Evolutionary conservation across 2,113 vertebrate species (phyloP), one percentile per base, ranked within the genome.

Genomic region (Otolemur garnettii): DNA sequence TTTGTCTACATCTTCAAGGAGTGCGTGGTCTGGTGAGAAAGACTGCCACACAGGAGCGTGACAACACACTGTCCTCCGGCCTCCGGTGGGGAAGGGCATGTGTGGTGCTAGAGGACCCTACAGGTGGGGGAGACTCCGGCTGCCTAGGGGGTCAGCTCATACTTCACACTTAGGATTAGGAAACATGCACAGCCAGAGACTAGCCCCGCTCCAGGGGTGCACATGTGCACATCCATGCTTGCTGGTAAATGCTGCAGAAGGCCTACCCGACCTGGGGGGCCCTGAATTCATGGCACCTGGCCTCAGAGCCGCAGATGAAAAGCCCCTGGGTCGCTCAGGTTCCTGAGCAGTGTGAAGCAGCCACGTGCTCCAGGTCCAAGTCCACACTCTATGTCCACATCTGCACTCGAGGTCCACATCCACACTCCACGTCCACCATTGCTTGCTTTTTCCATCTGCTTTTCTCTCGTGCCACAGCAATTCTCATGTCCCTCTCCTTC

Each of bases 1-100:
- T 50, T 24, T 21, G 4, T n/a, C 9, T 13, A 3, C 30, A 15
- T 33, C 83, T 38, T 21, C n/a, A 28, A 69, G 64, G 64, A 55
- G 8, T 2, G 7, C 4, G 0, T 1, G 0, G 38, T 24, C n/a
- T n/a, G 5, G 9, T 5, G 35, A n/a, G 35, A 87, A 60, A 66
- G 38, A 24, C 60, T 7, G 59, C 15, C 1, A 2, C 0, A 14
- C 8, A 19, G 18, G 12, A 7, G 14, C 35, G 1, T 13, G 7
- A 14, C 7, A n/a, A 26, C 4, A 1, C 1, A 1, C 17, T 22
- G n/a, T 28, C n/a, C 81, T 28, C 1, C 5, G 38, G 87, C 45
- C 35, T 13, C 12, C 10, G 9, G 64, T 3, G 12, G 33, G 38
- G 24, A 24, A n/a, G 26, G 30, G 11, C 0, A 33, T 18, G 35